A percentile compares a stretch with the other conserved stretches of the same genome.
These are phyloP conservation scores for Dysdera silvatica DNA, from an alignment of 1,140 invertebrate genomes.

Conservation along the genomic window DNA sequence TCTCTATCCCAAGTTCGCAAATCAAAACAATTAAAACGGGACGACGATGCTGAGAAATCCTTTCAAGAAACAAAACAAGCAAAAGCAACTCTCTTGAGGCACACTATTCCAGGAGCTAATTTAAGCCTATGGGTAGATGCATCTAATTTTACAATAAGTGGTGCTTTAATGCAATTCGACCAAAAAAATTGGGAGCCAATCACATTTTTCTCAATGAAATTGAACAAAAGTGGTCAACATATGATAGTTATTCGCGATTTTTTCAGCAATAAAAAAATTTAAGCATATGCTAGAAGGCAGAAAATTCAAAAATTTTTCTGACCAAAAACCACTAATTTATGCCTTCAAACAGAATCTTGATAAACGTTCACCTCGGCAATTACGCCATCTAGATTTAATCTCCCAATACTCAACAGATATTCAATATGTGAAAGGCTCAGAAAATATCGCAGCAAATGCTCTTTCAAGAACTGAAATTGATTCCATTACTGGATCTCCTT, in stretches of 20 bases:
- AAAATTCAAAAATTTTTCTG: conserved; percentile 39
- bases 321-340: conserved; percentile 43
- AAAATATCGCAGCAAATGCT: too few species aligned
- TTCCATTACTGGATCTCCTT: too few species aligned
- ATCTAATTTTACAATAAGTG: neutral
- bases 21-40: too few species aligned
- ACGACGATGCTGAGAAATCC: neutral
- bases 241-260: conserved; percentile 48
- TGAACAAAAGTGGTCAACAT: conserved; percentile 43
- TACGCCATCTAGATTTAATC: too few species aligned
- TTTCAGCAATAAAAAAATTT: conserved; percentile 43
- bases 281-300: conserved; percentile 43
- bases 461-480: too few species aligned
- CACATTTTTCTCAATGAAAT: conserved; percentile 43
- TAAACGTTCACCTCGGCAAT: too few species aligned
- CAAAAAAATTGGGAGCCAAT: conserved; percentile 34
- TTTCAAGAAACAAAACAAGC: conserved; percentile 16
- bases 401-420: too few species aligned
- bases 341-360: too few species aligned
- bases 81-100: neutral
- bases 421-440: too few species aligned
- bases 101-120: neutral
- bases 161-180: neutral
- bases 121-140: conserved; percentile 2
- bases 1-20: too few species aligned